Conservation (phyloP, 1,140 invertebrate species). For the Drosophila nikananu region DNA sequence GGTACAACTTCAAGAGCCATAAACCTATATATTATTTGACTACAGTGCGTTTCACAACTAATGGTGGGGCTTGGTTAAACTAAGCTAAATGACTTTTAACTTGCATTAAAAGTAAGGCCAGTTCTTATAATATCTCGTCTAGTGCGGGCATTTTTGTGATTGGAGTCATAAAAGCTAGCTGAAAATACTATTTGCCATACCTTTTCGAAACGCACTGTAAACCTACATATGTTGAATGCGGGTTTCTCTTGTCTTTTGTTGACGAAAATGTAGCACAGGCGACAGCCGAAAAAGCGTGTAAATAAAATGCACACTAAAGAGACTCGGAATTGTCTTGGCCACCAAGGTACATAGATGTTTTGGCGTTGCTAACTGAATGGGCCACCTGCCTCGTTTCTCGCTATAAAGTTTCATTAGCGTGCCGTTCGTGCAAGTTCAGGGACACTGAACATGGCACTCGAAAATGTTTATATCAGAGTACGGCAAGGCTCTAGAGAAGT, state of each 20-base stretch:
- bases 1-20: slow-evolving; percentile 61
- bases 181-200: not conserved
- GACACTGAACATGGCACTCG: slow-evolving; percentile 41
- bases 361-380: slow-evolving; percentile 15
- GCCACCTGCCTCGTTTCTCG: slow-evolving; percentile 13
- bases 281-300: slow-evolving; percentile 53
- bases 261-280: slow-evolving; percentile 66
- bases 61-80: not conserved
- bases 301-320: slow-evolving; percentile 48
- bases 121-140: not conserved
- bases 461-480: slow-evolving; percentile 23
- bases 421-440: slow-evolving; percentile 68
- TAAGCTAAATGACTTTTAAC: not conserved
- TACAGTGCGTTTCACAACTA: slow-evolving; percentile 38
- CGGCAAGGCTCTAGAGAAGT: slow-evolving; percentile 12
- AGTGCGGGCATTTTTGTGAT: not conserved
- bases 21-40: slow-evolving; percentile 59
- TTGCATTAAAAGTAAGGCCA: not conserved
- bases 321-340: slow-evolving; percentile 35
- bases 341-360: slow-evolving; percentile 26
- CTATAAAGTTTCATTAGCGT: slow-evolving; percentile 43
- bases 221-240: slow-evolving; percentile 18
- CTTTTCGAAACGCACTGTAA: slow-evolving; percentile 32
- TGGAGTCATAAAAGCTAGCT: not conserved
- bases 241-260: slow-evolving; percentile 50